Conservation (phyloP, 2,888 invertebrate genomes). For the Aspidapion aeneum region DNA sequence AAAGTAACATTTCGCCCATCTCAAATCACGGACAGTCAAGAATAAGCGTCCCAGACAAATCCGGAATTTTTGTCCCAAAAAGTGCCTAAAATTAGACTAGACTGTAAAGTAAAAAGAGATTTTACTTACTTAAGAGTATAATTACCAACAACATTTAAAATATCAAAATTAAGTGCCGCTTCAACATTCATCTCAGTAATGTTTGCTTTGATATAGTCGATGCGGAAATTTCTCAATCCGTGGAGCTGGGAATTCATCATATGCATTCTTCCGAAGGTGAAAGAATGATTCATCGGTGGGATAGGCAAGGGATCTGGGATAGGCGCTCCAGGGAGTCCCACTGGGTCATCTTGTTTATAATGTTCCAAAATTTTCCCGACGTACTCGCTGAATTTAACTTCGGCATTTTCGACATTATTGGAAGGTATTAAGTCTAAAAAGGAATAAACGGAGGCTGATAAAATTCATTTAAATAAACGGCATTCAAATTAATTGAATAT, state of each 20-base stretch:
- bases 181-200: slow-evolving; percentile 74
- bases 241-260: slow-evolving; percentile 69
- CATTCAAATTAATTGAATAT: no score
- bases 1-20: no score
- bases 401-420: no score
- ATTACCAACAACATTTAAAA: slow-evolving; percentile 53
- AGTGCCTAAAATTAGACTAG: no score
- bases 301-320: slow-evolving; percentile 79
- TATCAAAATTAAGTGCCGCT: slow-evolving; percentile 67
- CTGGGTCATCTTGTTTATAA: slow-evolving; percentile 75
- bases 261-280: slow-evolving; percentile 65
- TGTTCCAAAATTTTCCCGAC: slow-evolving; percentile 69
- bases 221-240: slow-evolving; percentile 75
- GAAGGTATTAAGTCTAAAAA: no score
- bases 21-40: no score
- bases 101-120: background rate
- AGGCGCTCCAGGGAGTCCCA: slow-evolving; percentile 75
- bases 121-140: slow-evolving; percentile 21
- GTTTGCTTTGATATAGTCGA: slow-evolving; percentile 67
- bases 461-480: no score
- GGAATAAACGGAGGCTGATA: no score
- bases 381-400: slow-evolving; percentile 69
- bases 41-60: no score
- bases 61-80: no score
- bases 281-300: slow-evolving; percentile 70